Evolutionary conservation across 2,797 vertebrate genomes (phyloP).

Genomic region (Hypotaenidia okinawae): DNA sequence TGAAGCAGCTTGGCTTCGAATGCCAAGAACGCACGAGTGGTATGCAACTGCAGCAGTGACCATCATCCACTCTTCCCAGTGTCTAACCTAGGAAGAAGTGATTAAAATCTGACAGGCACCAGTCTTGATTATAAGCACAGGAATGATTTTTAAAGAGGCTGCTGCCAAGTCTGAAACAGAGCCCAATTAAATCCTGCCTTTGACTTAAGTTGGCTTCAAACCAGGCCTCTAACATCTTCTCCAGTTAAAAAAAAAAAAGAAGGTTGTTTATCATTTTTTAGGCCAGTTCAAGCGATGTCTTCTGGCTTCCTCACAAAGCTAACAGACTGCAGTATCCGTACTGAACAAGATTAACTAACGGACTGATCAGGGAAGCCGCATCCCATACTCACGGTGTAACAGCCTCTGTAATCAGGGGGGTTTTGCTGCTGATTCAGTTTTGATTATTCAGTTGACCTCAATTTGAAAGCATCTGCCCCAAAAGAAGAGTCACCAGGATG

Average conservation of each 20-base stretch:
- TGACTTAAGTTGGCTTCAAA: slow-evolving; percentile 21
- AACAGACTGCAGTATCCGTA: background rate
- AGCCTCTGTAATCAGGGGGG: background rate
- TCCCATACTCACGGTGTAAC: background rate
- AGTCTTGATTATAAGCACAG: background rate
- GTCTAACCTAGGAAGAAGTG: background rate
- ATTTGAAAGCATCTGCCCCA: background rate
- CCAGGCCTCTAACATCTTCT: background rate
- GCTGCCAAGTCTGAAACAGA: background rate
- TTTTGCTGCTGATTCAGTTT: background rate
- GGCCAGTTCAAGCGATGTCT: background rate
- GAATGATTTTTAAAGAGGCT: slow-evolving; percentile 11
- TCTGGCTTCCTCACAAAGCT: background rate
- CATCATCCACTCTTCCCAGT: accelerated
- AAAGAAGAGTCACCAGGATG: background rate
- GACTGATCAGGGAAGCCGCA: background rate
- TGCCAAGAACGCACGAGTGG: background rate
- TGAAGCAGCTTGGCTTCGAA: background rate
- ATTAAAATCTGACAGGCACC: background rate
- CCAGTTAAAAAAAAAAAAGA: background rate
- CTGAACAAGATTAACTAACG: background rate
- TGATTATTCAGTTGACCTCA: background rate
- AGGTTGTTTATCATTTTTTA: background rate
- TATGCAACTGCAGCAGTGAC: background rate
- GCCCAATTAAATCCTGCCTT: slow-evolving; percentile 6